phyloP scores from a whole-genome alignment of 2,113 vertebrate species.

The Scortum barcoo region DNA sequence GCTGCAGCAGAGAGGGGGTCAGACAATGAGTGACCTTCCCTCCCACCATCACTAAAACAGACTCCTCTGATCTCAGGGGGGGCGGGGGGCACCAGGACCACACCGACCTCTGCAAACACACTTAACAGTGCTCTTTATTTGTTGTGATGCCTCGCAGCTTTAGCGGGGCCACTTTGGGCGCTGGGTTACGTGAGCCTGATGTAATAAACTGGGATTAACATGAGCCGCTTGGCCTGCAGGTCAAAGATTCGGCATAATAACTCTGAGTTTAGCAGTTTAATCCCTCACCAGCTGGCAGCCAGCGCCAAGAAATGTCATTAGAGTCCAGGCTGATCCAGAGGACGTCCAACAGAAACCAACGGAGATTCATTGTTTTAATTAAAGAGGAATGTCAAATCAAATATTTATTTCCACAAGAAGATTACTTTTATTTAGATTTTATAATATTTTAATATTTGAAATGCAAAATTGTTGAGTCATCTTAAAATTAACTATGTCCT shows the following conservation, averaged over 20 bases:
- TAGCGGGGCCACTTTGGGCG: neutral
- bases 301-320: neutral
- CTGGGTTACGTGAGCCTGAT: neutral
- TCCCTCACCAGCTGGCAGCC: neutral
- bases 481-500: too few relatives aligned
- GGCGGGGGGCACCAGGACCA: neutral
- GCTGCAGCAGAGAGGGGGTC: neutral
- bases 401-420: too few relatives aligned
- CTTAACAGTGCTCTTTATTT: neutral
- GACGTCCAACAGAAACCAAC: neutral
- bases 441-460: neutral
- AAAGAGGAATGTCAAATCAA: too few relatives aligned
- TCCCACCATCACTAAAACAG: neutral
- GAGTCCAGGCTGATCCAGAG: neutral
- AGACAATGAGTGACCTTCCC: conserved; percentile 27
- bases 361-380: too few relatives aligned
- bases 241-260: neutral
- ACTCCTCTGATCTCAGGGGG: neutral
- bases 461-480: too few relatives aligned
- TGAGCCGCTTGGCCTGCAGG: neutral
- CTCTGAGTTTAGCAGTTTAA: neutral
- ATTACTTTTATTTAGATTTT: neutral
- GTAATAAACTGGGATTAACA: conserved; percentile 21
- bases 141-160: neutral
- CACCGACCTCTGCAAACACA: conserved; percentile 27